Percentiles rank a stretch among this genome's conserved stretches.
These are phyloP conservation scores for Acanthacorydalis orientalis DNA, from an alignment of 2,888 invertebrate species.

Conservation along the genomic window DNA sequence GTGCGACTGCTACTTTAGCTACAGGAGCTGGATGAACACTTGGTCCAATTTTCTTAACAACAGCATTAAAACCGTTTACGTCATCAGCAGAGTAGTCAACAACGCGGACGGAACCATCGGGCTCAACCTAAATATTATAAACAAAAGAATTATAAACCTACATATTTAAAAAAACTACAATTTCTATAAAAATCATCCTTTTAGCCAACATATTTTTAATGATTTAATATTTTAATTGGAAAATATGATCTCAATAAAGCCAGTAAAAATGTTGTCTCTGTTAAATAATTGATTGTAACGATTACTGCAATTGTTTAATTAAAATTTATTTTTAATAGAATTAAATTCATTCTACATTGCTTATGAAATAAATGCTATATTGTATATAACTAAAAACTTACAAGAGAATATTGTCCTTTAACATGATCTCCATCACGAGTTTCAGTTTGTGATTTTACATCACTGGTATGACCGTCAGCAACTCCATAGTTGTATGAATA, in stretches of 20 bases:
- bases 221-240: too few species aligned
- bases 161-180: too few species aligned
- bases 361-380: too few species aligned
- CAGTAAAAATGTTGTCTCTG: too few species aligned
- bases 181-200: too few species aligned
- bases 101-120: slow-evolving; percentile 5
- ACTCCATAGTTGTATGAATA: slow-evolving; percentile 5
- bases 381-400: neutral
- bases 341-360: too few species aligned
- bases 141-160: too few species aligned
- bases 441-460: slow-evolving; percentile 6
- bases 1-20: neutral
- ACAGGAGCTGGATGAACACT: neutral
- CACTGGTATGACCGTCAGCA: slow-evolving; percentile 4
- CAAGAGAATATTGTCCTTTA: slow-evolving; percentile 4
- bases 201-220: too few species aligned
- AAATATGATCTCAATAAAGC: too few species aligned
- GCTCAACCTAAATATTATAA: neutral
- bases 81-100: slow-evolving; percentile 6
- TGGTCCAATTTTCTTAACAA: slow-evolving; percentile 4
- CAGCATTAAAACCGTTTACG: slow-evolving; percentile 6
- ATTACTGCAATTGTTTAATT: too few species aligned
- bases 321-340: too few species aligned
- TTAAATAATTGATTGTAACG: too few species aligned
- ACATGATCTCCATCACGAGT: slow-evolving; percentile 5